These are phyloP conservation scores for Eutrigla gurnardus DNA, from an alignment of 2,797 vertebrate genomes.

Conservation along the genomic window DNA sequence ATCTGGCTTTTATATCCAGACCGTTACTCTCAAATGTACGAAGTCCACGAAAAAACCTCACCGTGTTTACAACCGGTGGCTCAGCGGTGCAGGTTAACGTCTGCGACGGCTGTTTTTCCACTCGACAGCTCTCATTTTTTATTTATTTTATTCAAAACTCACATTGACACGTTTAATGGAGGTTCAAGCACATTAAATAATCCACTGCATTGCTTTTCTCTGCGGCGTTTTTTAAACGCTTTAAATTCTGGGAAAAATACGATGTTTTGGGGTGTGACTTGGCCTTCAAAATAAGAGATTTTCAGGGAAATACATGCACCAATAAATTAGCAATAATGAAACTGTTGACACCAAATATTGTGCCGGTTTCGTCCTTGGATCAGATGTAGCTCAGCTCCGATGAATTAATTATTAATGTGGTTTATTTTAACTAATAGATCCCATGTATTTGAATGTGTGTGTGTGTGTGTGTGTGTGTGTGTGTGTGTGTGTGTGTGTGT, in stretches of 20 bases:
- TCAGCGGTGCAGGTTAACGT: slow-evolving; percentile 4
- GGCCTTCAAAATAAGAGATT: slow-evolving; percentile 18
- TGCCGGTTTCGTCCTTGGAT: background rate
- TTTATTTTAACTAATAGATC: background rate
- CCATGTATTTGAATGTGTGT: background rate
- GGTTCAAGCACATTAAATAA: no score
- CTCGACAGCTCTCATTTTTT: background rate
- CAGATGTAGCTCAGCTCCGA: slow-evolving; percentile 14
- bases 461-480: background rate
- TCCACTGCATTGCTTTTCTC: rapidly evolving
- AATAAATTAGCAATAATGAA: background rate
- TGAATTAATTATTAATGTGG: slow-evolving; percentile 15
- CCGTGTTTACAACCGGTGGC: slow-evolving; percentile 38
- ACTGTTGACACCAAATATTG: background rate
- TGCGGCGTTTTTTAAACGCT: background rate
- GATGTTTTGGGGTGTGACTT: slow-evolving; percentile 5
- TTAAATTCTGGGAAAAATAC: background rate
- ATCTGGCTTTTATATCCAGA: rapidly evolving
- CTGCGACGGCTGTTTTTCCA: slow-evolving; percentile 10
- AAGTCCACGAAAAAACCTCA: background rate
- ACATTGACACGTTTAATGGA: background rate
- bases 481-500: background rate
- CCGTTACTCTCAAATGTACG: background rate
- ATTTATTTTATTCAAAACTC: background rate
- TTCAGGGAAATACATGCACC: background rate